These are phyloP conservation scores for Pandemis heparana DNA, from an alignment of 2,888 invertebrate species.

Conservation along the genomic window DNA sequence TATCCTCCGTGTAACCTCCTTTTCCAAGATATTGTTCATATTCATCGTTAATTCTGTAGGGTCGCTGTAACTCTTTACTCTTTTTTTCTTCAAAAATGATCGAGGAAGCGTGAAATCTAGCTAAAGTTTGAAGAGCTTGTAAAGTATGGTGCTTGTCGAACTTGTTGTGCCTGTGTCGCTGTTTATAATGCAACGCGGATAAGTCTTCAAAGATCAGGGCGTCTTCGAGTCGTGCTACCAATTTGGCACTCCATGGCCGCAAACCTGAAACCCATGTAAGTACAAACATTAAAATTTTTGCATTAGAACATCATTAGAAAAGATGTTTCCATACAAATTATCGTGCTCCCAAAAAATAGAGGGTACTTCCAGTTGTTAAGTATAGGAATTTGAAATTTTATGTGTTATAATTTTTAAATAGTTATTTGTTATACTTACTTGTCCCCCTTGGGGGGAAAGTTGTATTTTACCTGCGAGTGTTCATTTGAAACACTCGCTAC, in stretches of 20 bases:
- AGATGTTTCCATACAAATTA: too few relatives aligned
- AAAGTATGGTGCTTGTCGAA: conserved; percentile 79
- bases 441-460: too few relatives aligned
- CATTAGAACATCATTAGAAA: too few relatives aligned
- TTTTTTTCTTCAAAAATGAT: conserved; percentile 80
- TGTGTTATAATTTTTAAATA: too few relatives aligned
- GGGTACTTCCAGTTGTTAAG: too few relatives aligned
- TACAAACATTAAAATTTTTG: background rate
- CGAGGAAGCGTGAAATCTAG: conserved; percentile 81
- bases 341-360: too few relatives aligned
- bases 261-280: background rate
- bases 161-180: conserved; percentile 65
- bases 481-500: too few relatives aligned
- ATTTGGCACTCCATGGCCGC: conserved; percentile 66
- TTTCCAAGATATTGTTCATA: conserved; percentile 57
- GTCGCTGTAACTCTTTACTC: conserved; percentile 57
- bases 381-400: too few relatives aligned
- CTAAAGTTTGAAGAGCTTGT: conserved; percentile 75
- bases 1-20: conserved; percentile 62
- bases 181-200: conserved; percentile 62
- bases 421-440: too few relatives aligned
- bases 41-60: conserved; percentile 65
- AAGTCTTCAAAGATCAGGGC: conserved; percentile 78
- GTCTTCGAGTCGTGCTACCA: conserved; percentile 62
- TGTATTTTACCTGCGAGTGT: too few relatives aligned